Evolutionary conservation across 2,113 vertebrate genomes (phyloP).

Genomic region (Pholis gunnellus): DNA sequence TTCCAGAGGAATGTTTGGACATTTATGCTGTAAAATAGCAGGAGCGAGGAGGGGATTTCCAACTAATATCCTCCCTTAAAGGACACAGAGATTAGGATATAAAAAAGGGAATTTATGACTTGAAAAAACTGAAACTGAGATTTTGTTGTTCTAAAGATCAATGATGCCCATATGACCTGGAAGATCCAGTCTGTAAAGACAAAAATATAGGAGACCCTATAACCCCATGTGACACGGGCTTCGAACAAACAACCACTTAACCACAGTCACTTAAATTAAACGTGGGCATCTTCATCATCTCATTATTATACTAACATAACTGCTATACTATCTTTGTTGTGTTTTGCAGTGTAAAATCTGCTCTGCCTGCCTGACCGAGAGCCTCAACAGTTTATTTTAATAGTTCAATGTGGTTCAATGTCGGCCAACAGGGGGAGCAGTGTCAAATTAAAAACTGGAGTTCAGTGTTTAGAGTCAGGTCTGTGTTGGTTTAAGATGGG

Average conservation of each 20-base stretch:
- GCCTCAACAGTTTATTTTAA: background rate
- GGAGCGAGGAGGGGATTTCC: conserved; percentile 38
- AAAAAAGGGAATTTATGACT: conserved; percentile 22
- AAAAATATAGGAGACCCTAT: background rate
- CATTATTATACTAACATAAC: background rate
- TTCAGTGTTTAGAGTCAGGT: background rate
- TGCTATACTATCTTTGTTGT: background rate
- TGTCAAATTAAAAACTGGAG: background rate
- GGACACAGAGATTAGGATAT: conserved; percentile 1
- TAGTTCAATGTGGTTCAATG: background rate
- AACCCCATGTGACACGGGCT: background rate
- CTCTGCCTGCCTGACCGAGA: background rate
- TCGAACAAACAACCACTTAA: background rate
- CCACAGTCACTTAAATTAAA: background rate
- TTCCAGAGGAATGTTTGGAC: conserved; percentile 44
- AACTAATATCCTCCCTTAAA: conserved; percentile 23
- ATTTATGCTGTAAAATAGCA: conserved; percentile 19
- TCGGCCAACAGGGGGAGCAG: conserved; percentile 43
- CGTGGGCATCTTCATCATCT: background rate
- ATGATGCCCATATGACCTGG: background rate
- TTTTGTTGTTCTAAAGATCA: background rate
- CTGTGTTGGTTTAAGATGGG: background rate
- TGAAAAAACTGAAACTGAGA: conserved; percentile 12
- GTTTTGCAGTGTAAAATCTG: background rate
- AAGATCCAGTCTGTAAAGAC: background rate